A percentile compares a stretch with the other conserved stretches of the same genome.
These are phyloP conservation scores for Ellobium chinense DNA, from an alignment of 2,888 invertebrate genomes.

Conservation along the genomic window DNA sequence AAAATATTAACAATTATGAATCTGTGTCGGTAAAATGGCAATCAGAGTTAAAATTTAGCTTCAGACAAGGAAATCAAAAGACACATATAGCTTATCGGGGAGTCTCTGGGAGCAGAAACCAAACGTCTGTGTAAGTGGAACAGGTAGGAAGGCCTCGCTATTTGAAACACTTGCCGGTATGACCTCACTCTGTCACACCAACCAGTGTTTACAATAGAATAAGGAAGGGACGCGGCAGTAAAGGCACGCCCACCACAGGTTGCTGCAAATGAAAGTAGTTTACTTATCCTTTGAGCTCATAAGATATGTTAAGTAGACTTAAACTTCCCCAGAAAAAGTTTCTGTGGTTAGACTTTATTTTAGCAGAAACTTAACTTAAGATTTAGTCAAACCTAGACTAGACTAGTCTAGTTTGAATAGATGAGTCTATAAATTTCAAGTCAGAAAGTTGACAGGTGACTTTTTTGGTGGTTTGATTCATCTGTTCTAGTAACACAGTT, in stretches of 20 bases:
- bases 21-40: constrained; percentile 4
- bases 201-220: constrained; percentile 3
- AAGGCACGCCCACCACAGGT: constrained; percentile 3
- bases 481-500: no score
- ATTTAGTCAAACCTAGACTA: no score
- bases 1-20: constrained; percentile 7
- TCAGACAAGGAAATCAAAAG: background rate
- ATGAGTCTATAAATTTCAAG: no score
- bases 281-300: background rate
- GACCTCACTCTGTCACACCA: background rate
- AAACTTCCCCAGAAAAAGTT: no score
- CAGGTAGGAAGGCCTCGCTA: background rate
- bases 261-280: background rate
- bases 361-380: no score
- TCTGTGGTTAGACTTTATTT: no score
- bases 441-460: no score
- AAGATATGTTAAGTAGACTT: no score
- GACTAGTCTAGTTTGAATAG: no score
- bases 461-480: no score
- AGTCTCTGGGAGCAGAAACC: background rate
- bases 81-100: background rate
- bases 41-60: background rate
- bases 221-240: background rate
- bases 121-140: background rate
- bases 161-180: constrained; percentile 36